Percentiles rank a stretch among this genome's conserved stretches.
Evolutionary conservation across 53 echinoderm and acorn worm species (phyloP).

Genomic region (Holothuria leucospilota): DNA sequence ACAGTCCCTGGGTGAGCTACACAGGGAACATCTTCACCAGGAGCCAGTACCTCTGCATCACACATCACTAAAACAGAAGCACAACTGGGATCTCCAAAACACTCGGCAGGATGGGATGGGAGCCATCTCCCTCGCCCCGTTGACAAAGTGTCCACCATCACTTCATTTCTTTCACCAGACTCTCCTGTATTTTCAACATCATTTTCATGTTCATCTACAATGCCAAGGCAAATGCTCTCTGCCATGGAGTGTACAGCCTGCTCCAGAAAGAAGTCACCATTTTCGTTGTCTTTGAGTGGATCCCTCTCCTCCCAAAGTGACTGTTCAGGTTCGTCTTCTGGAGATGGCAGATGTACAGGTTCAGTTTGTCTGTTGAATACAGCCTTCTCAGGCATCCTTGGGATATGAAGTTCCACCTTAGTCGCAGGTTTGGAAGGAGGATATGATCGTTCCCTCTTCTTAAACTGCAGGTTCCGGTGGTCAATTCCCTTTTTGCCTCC

Average conservation of each 20-base stretch:
- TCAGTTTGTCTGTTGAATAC: conserved; percentile 5
- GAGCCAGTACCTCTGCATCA: conserved; percentile 51
- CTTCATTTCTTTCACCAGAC: conserved; percentile 5
- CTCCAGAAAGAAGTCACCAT: conserved; percentile 67
- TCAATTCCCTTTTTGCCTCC: conserved; percentile 19
- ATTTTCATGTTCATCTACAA: conserved; percentile 78
- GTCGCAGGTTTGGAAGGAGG: not conserved
- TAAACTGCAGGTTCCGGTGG: not conserved
- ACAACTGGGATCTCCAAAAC: conserved; percentile 48
- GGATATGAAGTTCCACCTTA: not conserved
- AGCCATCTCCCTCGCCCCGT: not conserved
- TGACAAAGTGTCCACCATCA: not conserved
- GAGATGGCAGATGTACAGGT: conserved; percentile 18
- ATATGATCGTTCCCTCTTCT: not conserved
- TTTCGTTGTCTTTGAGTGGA: conserved; percentile 43
- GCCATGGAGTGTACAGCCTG: conserved; percentile 95
- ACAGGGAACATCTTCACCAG: conserved; percentile 26
- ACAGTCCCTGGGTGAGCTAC: conserved; percentile 53
- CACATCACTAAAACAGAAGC: conserved; percentile 41
- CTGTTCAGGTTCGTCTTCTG: conserved; percentile 15
- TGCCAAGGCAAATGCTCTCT: conserved; percentile 89
- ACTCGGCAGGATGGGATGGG: conserved; percentile 27
- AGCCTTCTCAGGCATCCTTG: conserved; percentile 6
- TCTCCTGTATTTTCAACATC: conserved; percentile 55
- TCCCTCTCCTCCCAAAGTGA: conserved; percentile 51